These are phyloP conservation scores for Saxicola maurus DNA, from an alignment of 2,797 vertebrate genomes.

Conservation along the genomic window DNA sequence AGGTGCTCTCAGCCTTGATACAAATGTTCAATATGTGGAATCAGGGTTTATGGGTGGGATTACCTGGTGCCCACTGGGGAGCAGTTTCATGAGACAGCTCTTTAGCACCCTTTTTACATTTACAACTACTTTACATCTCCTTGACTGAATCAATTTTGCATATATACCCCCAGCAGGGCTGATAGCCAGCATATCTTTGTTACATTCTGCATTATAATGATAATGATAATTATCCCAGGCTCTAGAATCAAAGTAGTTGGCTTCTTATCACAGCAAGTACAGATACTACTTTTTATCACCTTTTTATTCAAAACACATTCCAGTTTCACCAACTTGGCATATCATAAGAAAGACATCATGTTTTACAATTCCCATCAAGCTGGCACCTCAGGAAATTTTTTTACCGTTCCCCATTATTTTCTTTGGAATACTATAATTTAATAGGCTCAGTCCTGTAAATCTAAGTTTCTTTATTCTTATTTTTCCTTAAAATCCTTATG, in stretches of 20 bases:
- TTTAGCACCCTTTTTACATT: neutral
- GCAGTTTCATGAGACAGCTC: neutral
- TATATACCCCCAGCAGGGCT: neutral
- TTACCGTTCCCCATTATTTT: neutral
- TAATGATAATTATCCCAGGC: neutral
- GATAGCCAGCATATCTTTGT: neutral
- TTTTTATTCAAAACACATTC: neutral
- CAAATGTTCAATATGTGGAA: rapidly evolving
- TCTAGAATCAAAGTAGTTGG: neutral
- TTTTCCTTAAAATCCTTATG: neutral
- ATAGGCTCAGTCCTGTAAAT: neutral
- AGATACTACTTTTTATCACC: neutral
- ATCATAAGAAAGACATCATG: neutral
- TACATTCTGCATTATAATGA: neutral
- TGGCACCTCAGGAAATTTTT: neutral
- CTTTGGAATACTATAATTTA: neutral
- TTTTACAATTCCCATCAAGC: neutral
- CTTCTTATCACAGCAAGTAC: neutral
- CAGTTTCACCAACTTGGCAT: neutral
- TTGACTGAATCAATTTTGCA: neutral
- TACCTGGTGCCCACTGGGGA: neutral
- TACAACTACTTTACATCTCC: neutral
- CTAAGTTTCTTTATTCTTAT: neutral
- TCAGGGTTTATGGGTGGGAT: neutral
- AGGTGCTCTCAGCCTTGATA: neutral